Evolutionary conservation across 1,140 invertebrate species (phyloP).

Genomic region (Drosophila watanabei): DNA sequence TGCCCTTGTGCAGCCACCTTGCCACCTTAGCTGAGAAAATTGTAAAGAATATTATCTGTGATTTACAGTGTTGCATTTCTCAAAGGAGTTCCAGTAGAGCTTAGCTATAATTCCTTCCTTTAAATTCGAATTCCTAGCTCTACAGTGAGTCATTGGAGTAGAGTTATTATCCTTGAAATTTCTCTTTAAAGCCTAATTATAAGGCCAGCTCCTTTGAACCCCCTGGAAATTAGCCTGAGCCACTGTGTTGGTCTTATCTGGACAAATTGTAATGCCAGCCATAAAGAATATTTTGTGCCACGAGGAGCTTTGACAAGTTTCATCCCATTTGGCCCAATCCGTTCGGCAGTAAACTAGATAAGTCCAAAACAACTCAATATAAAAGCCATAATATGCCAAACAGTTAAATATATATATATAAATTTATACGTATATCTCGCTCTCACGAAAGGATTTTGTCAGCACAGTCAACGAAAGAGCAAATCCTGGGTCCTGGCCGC

Average conservation of each 20-base stretch:
- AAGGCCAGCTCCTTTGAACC: conserved; percentile 16
- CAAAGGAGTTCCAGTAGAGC: not conserved
- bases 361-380: conserved; percentile 84
- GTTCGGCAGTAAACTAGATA: conserved; percentile 78
- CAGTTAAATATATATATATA: conserved; percentile 67
- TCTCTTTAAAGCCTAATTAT: conserved; percentile 63
- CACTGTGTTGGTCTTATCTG: conserved; percentile 25
- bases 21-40: not conserved
- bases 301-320: conserved; percentile 40
- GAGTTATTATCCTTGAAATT: not conserved
- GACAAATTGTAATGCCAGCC: conserved; percentile 57
- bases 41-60: not conserved
- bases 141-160: not conserved
- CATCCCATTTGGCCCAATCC: conserved; percentile 55
- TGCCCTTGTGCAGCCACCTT: not conserved
- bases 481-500: conserved; percentile 13
- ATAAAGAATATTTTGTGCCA: conserved; percentile 52
- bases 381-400: conserved; percentile 83
- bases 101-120: not conserved
- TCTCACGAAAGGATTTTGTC: conserved; percentile 52
- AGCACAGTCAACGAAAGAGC: conserved; percentile 41
- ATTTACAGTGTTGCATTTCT: conserved; percentile 5
- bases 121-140: not conserved
- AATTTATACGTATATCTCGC: conserved; percentile 13
- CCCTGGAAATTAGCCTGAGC: conserved; percentile 47